phyloP scores from a whole-genome alignment of 2,113 vertebrate species.

The Perca flavescens region DNA sequence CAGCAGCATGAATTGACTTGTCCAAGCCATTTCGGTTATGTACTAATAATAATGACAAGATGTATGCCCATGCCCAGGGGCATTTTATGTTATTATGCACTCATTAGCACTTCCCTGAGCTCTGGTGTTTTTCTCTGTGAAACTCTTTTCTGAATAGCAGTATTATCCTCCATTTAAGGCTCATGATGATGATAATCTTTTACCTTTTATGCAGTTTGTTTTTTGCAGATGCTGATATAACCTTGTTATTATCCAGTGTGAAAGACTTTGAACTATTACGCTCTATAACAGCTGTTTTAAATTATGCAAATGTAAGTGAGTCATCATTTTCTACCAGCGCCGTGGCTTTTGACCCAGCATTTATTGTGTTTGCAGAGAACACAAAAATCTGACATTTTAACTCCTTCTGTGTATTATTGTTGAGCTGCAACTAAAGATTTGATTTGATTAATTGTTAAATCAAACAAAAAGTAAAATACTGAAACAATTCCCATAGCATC shows the following conservation, averaged over 20 bases:
- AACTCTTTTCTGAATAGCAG: not conserved
- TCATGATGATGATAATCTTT: conserved; percentile 15
- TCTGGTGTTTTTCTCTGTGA: conserved; percentile 31
- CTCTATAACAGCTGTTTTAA: conserved; percentile 47
- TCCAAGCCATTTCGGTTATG: conserved; percentile 28
- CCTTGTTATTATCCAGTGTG: conserved; percentile 19
- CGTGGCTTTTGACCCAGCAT: not conserved
- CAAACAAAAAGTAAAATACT: not conserved
- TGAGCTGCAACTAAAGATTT: not conserved
- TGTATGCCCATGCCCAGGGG: conserved; percentile 37
- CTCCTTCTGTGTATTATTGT: not conserved
- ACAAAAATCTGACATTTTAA: not conserved
- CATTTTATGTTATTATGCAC: conserved; percentile 47
- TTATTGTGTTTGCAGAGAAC: not conserved
- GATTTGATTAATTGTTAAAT: not conserved
- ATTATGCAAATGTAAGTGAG: conserved; percentile 36
- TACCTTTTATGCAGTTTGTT: conserved; percentile 22
- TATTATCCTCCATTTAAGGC: conserved; percentile 28
- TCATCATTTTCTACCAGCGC: not conserved
- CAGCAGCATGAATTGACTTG: not conserved
- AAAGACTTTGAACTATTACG: conserved; percentile 39
- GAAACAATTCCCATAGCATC: not conserved
- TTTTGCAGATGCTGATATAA: conserved; percentile 7
- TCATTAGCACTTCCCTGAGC: conserved; percentile 37
- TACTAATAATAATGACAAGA: conserved; percentile 52